phyloP scores from a whole-genome alignment of 2,797 vertebrate species.

The Melanogrammus aeglefinus region DNA sequence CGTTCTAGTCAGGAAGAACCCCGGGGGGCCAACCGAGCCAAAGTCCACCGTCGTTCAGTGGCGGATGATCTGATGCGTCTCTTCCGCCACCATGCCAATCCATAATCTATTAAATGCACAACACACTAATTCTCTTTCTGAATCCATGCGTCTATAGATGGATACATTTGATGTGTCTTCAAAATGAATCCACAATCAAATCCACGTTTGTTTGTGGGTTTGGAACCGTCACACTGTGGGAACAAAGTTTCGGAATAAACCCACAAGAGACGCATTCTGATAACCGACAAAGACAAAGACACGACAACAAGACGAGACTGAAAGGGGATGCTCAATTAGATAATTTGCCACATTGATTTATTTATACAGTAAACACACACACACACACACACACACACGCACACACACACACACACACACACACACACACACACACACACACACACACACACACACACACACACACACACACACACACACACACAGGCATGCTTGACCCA shows the following conservation, averaged over 20 bases:
- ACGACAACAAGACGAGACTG: neutral
- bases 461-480: neutral
- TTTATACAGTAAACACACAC: neutral
- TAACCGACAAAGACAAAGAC: neutral
- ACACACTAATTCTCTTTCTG: neutral
- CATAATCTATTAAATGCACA: neutral
- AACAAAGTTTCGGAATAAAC: too few relatives aligned
- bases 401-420: neutral
- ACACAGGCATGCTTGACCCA: neutral
- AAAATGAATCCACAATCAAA: neutral
- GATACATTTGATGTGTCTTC: too few relatives aligned
- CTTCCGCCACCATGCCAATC: neutral
- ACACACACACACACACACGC: constrained; percentile 1
- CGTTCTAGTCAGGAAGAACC: too few relatives aligned
- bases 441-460: neutral
- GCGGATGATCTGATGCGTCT: neutral
- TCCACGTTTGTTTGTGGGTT: neutral
- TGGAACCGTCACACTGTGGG: neutral
- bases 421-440: neutral
- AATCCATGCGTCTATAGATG: neutral
- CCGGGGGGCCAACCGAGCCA: too few relatives aligned
- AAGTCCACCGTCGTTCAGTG: too few relatives aligned
- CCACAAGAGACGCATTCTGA: too few relatives aligned
- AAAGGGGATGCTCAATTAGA: neutral
- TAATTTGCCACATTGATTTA: neutral